Evolutionary conservation across 2,113 vertebrate species (phyloP).

Genomic region (Tragelaphus strepsiceros): DNA sequence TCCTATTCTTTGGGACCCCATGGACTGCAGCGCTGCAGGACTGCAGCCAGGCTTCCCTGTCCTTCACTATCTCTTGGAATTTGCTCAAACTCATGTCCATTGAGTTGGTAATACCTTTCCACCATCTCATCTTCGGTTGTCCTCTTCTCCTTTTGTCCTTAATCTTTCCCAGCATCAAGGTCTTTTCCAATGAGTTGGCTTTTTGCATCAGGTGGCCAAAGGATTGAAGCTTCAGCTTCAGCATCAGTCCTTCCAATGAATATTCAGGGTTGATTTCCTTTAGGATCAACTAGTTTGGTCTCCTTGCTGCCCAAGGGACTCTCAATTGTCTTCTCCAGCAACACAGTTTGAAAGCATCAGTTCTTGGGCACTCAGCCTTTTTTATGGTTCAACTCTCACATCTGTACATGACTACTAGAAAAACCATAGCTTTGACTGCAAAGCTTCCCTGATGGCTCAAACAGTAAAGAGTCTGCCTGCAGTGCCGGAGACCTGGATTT

Average conservation of each 20-base stretch:
- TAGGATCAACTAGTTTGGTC: background rate
- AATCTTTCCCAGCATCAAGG: background rate
- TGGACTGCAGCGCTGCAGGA: background rate
- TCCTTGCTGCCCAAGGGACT: background rate
- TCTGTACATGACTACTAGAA: background rate
- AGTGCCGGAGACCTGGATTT: background rate
- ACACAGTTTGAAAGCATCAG: background rate
- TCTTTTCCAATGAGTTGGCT: background rate
- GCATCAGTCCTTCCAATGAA: background rate
- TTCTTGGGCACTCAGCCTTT: background rate
- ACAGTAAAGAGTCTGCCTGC: background rate
- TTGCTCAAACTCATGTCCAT: background rate
- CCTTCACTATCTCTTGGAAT: background rate
- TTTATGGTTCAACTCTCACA: background rate
- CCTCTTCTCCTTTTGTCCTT: background rate
- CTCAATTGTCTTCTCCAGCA: background rate
- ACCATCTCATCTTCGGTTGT: background rate
- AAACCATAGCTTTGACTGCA: background rate
- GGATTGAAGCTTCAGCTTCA: background rate
- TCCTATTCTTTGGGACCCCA: accelerated
- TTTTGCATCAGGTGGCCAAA: background rate
- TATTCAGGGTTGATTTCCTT: background rate
- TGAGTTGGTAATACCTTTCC: background rate
- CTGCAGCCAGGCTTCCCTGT: background rate
- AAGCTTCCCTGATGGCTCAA: background rate